Evolutionary conservation across 2,888 invertebrate genomes (phyloP), one percentile per base, ranked within the genome.

Genomic region (Cyclophora punctaria): DNA sequence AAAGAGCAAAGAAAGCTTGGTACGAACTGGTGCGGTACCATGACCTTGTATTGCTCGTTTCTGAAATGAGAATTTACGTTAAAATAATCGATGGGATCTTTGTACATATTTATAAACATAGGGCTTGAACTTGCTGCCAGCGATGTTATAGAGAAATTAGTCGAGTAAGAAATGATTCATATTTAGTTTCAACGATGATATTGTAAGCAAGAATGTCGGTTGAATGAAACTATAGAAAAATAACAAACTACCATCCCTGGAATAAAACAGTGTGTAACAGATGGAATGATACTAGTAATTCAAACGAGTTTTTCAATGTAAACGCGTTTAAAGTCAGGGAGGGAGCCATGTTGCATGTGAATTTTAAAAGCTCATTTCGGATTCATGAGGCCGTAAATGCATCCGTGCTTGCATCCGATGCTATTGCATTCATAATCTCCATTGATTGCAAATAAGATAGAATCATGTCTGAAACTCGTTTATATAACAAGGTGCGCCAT

Each of bases 401-500:
- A 65, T 60, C 58, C 61, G 55, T 46, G 51, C 60, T 58, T 63
- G 72, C 73, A 73, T 71, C 68, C 63, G 68, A 64, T 63, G 63
- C 64, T 67, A 60, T 63, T 63, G 62, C 67, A 67, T 71, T 73
- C 70, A 73, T 71, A 84, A 87, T 83, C 66, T 72, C 71, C 70
- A 83, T 83, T 85, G 76, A 86, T 85, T 86, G 84, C 79, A 85
- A 86, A 86, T 86, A 69, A 66, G 74, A 71, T 71, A 65, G 61
- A 69, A 80, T 78, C 73, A 73, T 69, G 69, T 73, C 37, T 66
- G 69, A 69, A 59, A 33, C 35, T 47, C 54, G 45, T 52, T 52
- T 48, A 44, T 48, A 48, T 58, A 53, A 51, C 46, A 51, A 56
- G 52, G 55, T 50, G 49, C 47, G 57, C 57, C 52, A 47, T 51